Evolutionary conservation across 2,113 vertebrate species (phyloP).

Genomic region (Mesembrinibis cayennensis): DNA sequence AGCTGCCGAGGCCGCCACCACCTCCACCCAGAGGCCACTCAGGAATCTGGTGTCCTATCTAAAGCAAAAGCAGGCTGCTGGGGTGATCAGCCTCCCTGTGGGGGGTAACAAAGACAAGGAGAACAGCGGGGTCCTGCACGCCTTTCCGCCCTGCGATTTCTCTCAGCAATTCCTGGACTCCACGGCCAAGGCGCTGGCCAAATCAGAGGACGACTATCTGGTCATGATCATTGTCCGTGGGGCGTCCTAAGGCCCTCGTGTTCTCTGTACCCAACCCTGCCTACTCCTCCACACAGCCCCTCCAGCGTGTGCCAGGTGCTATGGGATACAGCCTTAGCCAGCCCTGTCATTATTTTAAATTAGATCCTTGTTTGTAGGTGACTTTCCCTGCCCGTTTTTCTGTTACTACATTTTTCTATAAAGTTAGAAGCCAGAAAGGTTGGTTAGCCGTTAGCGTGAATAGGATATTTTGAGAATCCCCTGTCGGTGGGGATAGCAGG

Average conservation of each 20-base stretch:
- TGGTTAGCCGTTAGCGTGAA: constrained; percentile 54
- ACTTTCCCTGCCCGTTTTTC: constrained; percentile 27
- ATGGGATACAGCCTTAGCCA: constrained; percentile 86
- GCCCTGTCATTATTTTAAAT: constrained; percentile 70
- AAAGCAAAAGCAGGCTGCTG: constrained; percentile 99
- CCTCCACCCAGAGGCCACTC: constrained; percentile 93
- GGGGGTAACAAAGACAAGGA: constrained; percentile 98
- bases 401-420: constrained; percentile 69
- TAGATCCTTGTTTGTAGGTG: constrained; percentile 76
- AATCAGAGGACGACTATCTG: constrained; percentile 99
- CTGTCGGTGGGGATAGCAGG: constrained; percentile 3
- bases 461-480: constrained; percentile 49
- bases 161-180: constrained; percentile 99
- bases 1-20: constrained; percentile 73
- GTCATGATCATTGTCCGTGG: constrained; percentile 99
- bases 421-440: constrained; percentile 67
- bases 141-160: constrained; percentile 99
- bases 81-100: constrained; percentile 97
- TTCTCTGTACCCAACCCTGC: constrained; percentile 69
- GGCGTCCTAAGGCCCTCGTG: constrained; percentile 87
- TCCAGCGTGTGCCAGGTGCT: constrained; percentile 87
- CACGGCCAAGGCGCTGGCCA: constrained; percentile 96
- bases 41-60: constrained; percentile 99
- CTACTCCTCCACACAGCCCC: constrained; percentile 81
- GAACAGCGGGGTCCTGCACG: constrained; percentile 96